These are phyloP conservation scores for Machaerirhynchus nigripectus DNA, from an alignment of 2,113 vertebrate genomes.

Conservation along the genomic window DNA sequence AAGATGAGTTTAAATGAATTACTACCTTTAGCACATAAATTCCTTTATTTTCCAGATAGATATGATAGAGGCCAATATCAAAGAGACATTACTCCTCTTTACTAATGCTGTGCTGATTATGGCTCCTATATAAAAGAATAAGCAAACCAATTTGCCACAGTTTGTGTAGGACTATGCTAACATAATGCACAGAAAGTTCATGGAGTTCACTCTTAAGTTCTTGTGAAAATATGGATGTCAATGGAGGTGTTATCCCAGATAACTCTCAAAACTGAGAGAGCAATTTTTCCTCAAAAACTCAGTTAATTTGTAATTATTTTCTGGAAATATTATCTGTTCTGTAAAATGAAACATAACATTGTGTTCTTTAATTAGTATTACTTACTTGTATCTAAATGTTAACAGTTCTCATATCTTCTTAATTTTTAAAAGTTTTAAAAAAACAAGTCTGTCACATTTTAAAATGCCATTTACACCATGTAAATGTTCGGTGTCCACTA, in stretches of 20 bases:
- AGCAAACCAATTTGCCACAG: not conserved
- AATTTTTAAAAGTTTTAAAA: not conserved
- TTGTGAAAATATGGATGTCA: not conserved
- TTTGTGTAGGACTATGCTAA: not conserved
- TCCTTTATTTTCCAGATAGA: not conserved
- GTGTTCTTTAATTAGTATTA: not conserved
- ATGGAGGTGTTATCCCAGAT: not conserved
- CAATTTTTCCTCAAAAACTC: not conserved
- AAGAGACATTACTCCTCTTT: not conserved
- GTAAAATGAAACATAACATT: not conserved
- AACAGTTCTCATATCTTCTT: not conserved
- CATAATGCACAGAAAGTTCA: not conserved
- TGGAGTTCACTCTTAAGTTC: not conserved
- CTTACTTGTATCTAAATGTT: not conserved
- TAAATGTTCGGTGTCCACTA: not conserved
- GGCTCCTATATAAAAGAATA: not conserved
- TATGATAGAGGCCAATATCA: not conserved
- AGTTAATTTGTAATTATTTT: not conserved
- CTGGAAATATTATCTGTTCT: not conserved
- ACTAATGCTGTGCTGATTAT: not conserved
- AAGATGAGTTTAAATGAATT: not conserved
- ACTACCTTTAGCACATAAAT: not conserved
- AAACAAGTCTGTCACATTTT: not conserved
- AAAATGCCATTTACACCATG: not conserved
- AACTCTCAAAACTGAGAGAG: not conserved